Evolutionary conservation across 2,113 vertebrate species (phyloP).

Genomic region (Panthera leo): DNA sequence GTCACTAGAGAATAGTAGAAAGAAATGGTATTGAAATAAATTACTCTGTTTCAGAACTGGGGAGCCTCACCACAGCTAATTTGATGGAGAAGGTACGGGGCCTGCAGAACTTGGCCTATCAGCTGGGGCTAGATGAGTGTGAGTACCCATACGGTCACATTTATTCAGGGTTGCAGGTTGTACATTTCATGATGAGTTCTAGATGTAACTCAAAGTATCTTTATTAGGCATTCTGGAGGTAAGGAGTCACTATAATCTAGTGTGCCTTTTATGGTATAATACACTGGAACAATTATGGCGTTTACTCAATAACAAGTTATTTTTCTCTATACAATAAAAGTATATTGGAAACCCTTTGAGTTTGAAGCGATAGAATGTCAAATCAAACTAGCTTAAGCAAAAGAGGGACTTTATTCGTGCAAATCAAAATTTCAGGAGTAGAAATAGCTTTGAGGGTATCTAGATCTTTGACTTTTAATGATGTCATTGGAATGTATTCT

Average conservation of each 20-base stretch:
- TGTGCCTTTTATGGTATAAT: constrained; percentile 14
- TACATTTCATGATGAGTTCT: not conserved
- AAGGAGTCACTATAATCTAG: constrained; percentile 34
- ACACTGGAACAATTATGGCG: not conserved
- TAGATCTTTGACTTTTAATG: not conserved
- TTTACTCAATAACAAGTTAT: constrained; percentile 33
- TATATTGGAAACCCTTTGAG: not conserved
- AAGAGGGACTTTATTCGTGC: constrained; percentile 19
- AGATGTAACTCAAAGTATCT: constrained; percentile 44
- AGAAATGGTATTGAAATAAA: constrained; percentile 62
- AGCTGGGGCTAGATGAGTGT: constrained; percentile 98
- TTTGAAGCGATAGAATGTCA: constrained; percentile 28
- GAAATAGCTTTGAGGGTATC: constrained; percentile 24
- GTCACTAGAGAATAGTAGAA: not conserved
- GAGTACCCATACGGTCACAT: constrained; percentile 83
- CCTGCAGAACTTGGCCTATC: constrained; percentile 97
- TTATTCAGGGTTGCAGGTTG: constrained; percentile 11
- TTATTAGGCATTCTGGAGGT: constrained; percentile 33
- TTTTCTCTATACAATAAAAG: constrained; percentile 18
- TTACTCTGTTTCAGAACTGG: constrained; percentile 89
- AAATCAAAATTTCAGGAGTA: constrained; percentile 33
- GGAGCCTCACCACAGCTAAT: constrained; percentile 97
- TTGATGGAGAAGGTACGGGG: constrained; percentile 99
- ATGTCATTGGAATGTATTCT: not conserved
- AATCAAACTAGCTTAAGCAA: not conserved